These are phyloP conservation scores for Parapsyche elsis DNA, from an alignment of 1,140 invertebrate genomes.

Conservation along the genomic window DNA sequence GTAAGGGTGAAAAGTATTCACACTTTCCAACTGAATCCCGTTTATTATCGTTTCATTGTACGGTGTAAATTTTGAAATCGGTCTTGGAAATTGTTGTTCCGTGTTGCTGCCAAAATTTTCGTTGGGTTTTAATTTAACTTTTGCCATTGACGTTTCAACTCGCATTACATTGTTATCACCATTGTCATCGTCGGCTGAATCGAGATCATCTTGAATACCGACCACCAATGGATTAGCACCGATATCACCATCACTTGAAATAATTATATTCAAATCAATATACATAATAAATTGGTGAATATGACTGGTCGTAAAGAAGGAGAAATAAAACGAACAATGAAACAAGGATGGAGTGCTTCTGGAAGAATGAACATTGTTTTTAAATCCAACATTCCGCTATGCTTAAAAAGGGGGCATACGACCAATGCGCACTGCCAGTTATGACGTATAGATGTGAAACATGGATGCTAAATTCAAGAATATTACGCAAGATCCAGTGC, in stretches of 20 bases:
- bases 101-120: conserved; percentile 57
- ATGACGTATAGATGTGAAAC: too few species aligned
- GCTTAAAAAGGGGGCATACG: too few species aligned
- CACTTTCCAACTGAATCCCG: neutral
- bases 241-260: conserved; percentile 78
- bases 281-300: too few species aligned
- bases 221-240: conserved; percentile 86
- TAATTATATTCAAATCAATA: conserved; percentile 21
- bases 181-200: conserved; percentile 65
- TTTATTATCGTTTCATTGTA: conserved; percentile 14
- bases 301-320: too few species aligned
- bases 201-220: conserved; percentile 88
- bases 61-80: neutral
- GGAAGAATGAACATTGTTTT: too few species aligned
- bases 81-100: neutral
- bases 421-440: too few species aligned
- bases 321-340: too few species aligned
- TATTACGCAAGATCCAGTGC: too few species aligned
- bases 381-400: too few species aligned
- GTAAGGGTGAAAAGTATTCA: conserved; percentile 1
- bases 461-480: too few species aligned
- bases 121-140: conserved; percentile 21
- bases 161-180: neutral
- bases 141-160: neutral
- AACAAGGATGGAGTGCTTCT: too few species aligned